Conservation (phyloP, 2,888 invertebrate species). For the Malachius bipustulatus region DNA sequence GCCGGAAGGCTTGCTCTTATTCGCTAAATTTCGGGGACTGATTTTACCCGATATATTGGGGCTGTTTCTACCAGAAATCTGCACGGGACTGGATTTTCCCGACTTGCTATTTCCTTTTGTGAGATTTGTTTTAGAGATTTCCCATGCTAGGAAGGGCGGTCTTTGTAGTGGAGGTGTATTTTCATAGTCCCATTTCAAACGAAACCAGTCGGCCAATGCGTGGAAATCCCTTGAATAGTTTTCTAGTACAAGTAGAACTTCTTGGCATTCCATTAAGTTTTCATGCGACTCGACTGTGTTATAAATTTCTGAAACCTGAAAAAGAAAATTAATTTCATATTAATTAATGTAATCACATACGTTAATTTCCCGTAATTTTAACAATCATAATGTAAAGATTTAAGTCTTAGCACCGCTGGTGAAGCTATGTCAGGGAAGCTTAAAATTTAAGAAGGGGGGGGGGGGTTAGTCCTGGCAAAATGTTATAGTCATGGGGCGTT, state of each 20-base stretch:
- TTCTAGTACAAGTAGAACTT: constrained; percentile 87
- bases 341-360: too few relatives aligned
- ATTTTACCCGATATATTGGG: constrained; percentile 48
- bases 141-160: constrained; percentile 89
- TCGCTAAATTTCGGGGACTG: constrained; percentile 45
- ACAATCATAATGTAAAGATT: too few relatives aligned
- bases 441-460: too few relatives aligned
- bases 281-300: constrained; percentile 92
- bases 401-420: too few relatives aligned
- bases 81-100: constrained; percentile 38
- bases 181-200: constrained; percentile 88
- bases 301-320: constrained; percentile 80
- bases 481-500: too few relatives aligned
- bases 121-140: constrained; percentile 73
- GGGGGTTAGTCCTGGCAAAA: too few relatives aligned
- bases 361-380: too few relatives aligned
- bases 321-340: neutral
- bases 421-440: too few relatives aligned
- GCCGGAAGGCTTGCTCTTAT: constrained; percentile 21
- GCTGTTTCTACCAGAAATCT: constrained; percentile 46
- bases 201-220: constrained; percentile 86
- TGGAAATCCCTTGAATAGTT: constrained; percentile 91
- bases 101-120: constrained; percentile 32
- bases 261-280: constrained; percentile 88
- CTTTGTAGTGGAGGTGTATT: constrained; percentile 73